Conservation (phyloP, 2,888 invertebrate species). For the Apotomis capreana region DNA sequence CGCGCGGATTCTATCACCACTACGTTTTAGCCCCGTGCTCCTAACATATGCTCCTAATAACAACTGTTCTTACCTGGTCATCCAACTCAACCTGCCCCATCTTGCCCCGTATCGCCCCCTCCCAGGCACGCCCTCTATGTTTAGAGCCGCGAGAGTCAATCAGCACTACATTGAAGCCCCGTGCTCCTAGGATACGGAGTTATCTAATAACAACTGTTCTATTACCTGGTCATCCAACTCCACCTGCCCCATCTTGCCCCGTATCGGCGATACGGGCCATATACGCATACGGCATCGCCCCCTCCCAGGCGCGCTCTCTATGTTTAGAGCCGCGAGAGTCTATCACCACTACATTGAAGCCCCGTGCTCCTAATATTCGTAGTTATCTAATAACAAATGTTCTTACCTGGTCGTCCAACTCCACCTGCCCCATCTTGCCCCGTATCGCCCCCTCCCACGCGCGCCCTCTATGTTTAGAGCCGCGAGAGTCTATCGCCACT, state of each 20-base stretch:
- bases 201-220: constrained; percentile 85
- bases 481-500: too few relatives aligned
- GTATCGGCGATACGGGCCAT: too few relatives aligned
- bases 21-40: constrained; percentile 97
- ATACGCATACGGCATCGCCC: too few relatives aligned
- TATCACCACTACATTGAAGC: too few relatives aligned
- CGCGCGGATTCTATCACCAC: constrained; percentile 95
- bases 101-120: constrained; percentile 93
- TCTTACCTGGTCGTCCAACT: neutral
- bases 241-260: too few relatives aligned
- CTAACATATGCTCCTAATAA: constrained; percentile 96
- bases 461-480: too few relatives aligned
- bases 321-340: too few relatives aligned
- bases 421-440: too few relatives aligned
- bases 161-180: constrained; percentile 97
- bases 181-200: constrained; percentile 94
- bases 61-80: constrained; percentile 86
- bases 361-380: too few relatives aligned
- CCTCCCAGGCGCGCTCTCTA: too few relatives aligned
- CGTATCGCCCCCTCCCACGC: too few relatives aligned
- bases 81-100: constrained; percentile 97
- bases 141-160: constrained; percentile 98
- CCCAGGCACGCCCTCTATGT: constrained; percentile 96
- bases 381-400: constrained; percentile 68
- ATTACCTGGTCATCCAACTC: too few relatives aligned